A percentile compares a stretch with the other conserved stretches of the same genome.
phyloP scores from a whole-genome alignment of 1,140 invertebrate species.

The Anoplophora glabripennis region DNA sequence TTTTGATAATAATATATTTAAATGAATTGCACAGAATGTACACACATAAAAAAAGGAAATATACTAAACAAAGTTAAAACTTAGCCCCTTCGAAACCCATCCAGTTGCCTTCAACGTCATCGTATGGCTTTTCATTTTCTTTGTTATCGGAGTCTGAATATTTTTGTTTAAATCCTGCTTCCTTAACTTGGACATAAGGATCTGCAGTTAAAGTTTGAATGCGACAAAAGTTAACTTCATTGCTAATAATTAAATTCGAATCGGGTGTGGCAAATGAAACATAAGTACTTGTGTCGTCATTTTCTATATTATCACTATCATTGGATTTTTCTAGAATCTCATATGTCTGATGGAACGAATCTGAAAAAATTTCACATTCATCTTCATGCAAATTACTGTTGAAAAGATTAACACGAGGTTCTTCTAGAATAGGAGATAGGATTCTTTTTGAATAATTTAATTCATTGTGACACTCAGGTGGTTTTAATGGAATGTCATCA shows the following conservation, averaged over 20 bases:
- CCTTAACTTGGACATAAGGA: conserved; percentile 25
- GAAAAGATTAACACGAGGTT: conserved; percentile 27
- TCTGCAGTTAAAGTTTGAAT: conserved; percentile 14
- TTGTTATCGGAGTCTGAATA: conserved; percentile 19
- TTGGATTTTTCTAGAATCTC: neutral
- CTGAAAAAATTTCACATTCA: conserved; percentile 2
- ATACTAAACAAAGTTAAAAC: conserved; percentile 33
- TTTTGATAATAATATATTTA: conserved; percentile 3
- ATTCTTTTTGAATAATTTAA: conserved; percentile 12
- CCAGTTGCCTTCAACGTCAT: conserved; percentile 43
- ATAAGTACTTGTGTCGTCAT: neutral
- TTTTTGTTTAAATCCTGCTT: conserved; percentile 24
- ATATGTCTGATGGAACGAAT: too few relatives aligned
- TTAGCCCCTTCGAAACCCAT: conserved; percentile 44
- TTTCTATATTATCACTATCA: neutral
- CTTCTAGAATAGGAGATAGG: conserved; percentile 34
- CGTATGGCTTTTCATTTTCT: conserved; percentile 18
- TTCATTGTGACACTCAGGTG: conserved; percentile 25
- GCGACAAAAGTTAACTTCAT: conserved; percentile 32
- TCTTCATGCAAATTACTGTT: conserved; percentile 10
- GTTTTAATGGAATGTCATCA: conserved; percentile 42
- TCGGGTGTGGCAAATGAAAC: conserved; percentile 15
- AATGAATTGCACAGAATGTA: neutral
- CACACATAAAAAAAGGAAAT: neutral
- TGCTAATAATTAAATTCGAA: conserved; percentile 29